phyloP scores from a whole-genome alignment of 1,140 invertebrate species.

The Hyles vespertilio region DNA sequence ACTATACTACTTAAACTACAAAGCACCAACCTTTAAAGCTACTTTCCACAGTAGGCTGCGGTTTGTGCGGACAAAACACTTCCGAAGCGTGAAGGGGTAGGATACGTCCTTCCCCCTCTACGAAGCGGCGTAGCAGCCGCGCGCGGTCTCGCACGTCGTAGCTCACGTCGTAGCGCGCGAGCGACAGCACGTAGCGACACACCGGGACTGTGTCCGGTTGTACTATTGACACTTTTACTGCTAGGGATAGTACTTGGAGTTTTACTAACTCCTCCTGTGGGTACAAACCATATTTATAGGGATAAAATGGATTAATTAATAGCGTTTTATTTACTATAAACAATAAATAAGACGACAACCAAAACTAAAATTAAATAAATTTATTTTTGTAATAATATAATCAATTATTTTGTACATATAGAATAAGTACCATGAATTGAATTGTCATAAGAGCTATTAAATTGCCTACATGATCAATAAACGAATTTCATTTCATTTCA shows the following conservation, averaged over 20 bases:
- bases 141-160: constrained; percentile 98
- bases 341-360: no score
- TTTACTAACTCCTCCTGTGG: constrained; percentile 94
- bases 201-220: constrained; percentile 92
- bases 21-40: constrained; percentile 74
- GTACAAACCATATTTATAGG: no score
- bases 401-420: no score
- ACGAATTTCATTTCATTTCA: no score
- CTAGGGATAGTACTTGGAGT: constrained; percentile 96
- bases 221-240: constrained; percentile 94
- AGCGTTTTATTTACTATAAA: no score
- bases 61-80: constrained; percentile 95
- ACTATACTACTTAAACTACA: no score
- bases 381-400: no score
- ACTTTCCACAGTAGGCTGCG: constrained; percentile 88
- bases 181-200: constrained; percentile 95
- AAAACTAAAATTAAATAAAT: no score
- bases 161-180: constrained; percentile 98
- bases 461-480: no score
- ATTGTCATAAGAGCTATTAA: no score
- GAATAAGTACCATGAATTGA: no score
- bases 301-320: no score
- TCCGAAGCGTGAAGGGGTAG: constrained; percentile 85
- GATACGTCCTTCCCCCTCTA: constrained; percentile 78
- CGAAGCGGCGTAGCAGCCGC: constrained; percentile 88